A percentile compares a stretch with the other conserved stretches of the same genome.
These are phyloP conservation scores for Saguinus midas DNA, from an alignment of 2,113 vertebrate species.

Conservation along the genomic window DNA sequence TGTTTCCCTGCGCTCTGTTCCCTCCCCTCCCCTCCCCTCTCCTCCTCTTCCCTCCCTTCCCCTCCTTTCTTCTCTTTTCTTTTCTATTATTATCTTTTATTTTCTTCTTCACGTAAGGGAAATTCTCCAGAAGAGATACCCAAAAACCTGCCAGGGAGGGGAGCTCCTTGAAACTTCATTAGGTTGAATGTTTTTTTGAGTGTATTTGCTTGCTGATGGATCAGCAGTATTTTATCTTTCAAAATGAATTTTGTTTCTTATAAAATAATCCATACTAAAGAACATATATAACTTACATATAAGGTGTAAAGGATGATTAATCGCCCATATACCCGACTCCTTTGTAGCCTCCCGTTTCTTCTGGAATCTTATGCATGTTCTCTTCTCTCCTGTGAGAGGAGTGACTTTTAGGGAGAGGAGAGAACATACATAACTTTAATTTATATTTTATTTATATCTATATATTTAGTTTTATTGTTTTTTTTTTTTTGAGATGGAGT, in stretches of 20 bases:
- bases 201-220: neutral
- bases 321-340: neutral
- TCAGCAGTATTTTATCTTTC: neutral
- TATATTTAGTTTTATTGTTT: too few relatives aligned
- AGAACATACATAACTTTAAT: too few relatives aligned
- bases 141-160: neutral
- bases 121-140: neutral
- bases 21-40: neutral
- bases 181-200: neutral
- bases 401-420: neutral
- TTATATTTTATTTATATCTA: too few relatives aligned
- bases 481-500: too few relatives aligned
- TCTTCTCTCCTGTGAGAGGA: neutral
- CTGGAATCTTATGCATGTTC: neutral
- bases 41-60: too few relatives aligned
- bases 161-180: neutral
- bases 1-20: neutral
- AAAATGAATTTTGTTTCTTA: neutral
- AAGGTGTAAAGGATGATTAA: neutral
- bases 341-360: neutral
- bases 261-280: neutral
- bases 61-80: too few relatives aligned
- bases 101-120: neutral
- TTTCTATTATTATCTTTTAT: too few relatives aligned
- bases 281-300: neutral